Conservation (phyloP, 1,140 invertebrate genomes). For the Meteorus sp. region DNA sequence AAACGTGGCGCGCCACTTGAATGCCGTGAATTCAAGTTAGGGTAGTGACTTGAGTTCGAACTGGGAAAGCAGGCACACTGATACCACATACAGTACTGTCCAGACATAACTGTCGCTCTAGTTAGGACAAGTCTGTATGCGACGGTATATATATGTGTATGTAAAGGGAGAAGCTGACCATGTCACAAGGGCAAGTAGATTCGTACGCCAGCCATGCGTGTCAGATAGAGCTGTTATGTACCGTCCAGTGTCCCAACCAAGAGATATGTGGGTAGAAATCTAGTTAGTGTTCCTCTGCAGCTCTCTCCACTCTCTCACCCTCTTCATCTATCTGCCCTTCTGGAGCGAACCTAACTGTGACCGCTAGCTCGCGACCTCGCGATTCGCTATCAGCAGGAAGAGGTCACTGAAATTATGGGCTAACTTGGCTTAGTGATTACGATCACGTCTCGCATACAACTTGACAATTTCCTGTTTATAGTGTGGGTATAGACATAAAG, state of each 20-base stretch:
- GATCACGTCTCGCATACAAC: background rate
- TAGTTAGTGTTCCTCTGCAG: conserved; percentile 31
- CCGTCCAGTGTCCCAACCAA: conserved; percentile 18
- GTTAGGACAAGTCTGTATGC: conserved; percentile 5
- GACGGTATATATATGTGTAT: background rate
- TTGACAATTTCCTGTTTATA: background rate
- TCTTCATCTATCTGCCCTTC: background rate
- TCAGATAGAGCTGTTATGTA: conserved; percentile 33
- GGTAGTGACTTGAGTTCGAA: conserved; percentile 12
- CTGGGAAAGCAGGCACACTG: conserved; percentile 3
- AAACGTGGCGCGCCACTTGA: conserved; percentile 10
- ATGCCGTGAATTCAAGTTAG: conserved; percentile 27
- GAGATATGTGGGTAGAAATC: conserved; percentile 36
- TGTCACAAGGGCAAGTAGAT: conserved; percentile 31
- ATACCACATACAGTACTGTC: conserved; percentile 25
- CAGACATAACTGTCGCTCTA: conserved; percentile 25
- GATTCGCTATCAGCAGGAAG: conserved; percentile 1
- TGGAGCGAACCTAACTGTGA: too few relatives aligned
- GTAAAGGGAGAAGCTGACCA: background rate
- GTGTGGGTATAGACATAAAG: background rate
- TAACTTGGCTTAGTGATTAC: background rate
- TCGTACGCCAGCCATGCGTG: conserved; percentile 31
- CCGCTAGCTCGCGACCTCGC: conserved; percentile 19
- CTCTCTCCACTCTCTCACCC: conserved; percentile 15
- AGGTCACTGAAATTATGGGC: conserved; percentile 24